Evolutionary conservation across 2,797 vertebrate genomes (phyloP).

Genomic region (Syngnathus rostellatus): DNA sequence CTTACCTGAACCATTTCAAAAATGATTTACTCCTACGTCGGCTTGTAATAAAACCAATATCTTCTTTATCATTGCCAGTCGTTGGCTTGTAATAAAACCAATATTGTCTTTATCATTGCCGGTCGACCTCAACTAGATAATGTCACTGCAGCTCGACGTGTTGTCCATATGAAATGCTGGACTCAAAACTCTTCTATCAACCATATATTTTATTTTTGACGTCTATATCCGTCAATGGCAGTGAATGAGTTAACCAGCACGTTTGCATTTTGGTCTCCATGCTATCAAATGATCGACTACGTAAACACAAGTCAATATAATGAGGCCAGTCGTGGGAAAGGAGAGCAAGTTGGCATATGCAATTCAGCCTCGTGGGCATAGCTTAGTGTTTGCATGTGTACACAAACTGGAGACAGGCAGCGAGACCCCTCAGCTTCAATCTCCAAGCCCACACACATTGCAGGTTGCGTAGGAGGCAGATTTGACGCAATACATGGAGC

Average conservation of each 20-base stretch:
- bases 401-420: constrained; percentile 45
- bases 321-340: neutral
- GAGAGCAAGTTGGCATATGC: constrained; percentile 11
- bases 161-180: no score
- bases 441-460: constrained; percentile 48
- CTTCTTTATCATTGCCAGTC: neutral
- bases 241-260: constrained; percentile 24
- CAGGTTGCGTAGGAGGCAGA: constrained; percentile 48
- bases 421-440: constrained; percentile 50
- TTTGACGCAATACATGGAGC: constrained; percentile 43
- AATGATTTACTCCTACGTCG: neutral
- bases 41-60: neutral
- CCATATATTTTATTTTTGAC: no score
- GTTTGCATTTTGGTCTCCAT: neutral
- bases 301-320: neutral
- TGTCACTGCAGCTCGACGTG: neutral
- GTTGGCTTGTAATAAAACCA: neutral
- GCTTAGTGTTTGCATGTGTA: constrained; percentile 43
- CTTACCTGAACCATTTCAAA: neutral
- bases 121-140: neutral
- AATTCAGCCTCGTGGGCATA: constrained; percentile 33
- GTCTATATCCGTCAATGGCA: no score
- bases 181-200: neutral
- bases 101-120: neutral
- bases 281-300: neutral